These are phyloP conservation scores for Eonycteris spelaea DNA, from an alignment of 2,113 vertebrate genomes.

Conservation along the genomic window DNA sequence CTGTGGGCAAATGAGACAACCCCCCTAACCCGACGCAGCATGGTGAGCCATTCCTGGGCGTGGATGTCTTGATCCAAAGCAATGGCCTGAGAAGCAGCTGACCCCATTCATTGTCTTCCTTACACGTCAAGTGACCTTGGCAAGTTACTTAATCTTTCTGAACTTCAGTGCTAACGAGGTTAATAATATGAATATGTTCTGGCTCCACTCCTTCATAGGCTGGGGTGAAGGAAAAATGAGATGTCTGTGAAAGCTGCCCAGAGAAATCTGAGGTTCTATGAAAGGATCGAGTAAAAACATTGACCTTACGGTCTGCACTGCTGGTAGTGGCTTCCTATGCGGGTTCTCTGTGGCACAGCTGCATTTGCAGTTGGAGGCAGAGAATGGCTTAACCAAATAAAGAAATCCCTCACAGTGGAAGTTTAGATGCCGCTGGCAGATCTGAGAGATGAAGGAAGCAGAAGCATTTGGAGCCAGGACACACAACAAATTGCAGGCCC, in stretches of 20 bases:
- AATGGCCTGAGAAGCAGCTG: not conserved
- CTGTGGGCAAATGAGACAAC: not conserved
- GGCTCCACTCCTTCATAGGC: not conserved
- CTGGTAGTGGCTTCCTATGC: not conserved
- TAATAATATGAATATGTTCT: not conserved
- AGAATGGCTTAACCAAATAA: not conserved
- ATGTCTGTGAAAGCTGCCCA: not conserved
- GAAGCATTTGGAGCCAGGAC: not conserved
- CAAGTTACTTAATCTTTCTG: not conserved
- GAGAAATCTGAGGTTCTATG: not conserved
- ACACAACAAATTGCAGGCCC: not conserved
- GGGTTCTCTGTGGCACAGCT: not conserved
- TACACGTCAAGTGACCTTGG: not conserved
- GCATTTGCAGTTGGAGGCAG: not conserved
- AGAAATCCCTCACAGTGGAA: not conserved
- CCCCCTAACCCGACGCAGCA: not conserved
- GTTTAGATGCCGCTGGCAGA: not conserved
- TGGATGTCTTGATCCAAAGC: not conserved
- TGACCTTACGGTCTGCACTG: not conserved
- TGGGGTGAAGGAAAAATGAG: not conserved
- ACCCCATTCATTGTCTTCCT: not conserved
- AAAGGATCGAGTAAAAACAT: not conserved
- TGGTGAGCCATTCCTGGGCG: accelerated
- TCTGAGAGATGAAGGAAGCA: not conserved
- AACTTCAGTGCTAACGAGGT: not conserved